Evolutionary conservation across 2,888 invertebrate species (phyloP).

Genomic region (Drosophila multiciliata): DNA sequence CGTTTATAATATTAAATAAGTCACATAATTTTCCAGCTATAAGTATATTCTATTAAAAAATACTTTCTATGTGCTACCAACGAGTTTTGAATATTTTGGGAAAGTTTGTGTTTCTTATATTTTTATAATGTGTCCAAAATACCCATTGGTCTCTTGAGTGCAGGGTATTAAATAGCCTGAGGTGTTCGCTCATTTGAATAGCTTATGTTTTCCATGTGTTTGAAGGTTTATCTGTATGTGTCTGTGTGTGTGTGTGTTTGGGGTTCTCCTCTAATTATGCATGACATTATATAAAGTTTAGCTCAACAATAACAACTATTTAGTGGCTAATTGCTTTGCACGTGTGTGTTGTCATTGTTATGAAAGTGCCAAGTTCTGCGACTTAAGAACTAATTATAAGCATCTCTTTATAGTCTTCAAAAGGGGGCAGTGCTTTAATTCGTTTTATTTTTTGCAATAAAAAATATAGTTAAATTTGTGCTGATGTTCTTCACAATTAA

Average conservation of each 20-base stretch:
- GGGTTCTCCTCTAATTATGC: conserved; percentile 64
- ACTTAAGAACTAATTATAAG: neutral
- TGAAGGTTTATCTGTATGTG: conserved; percentile 3
- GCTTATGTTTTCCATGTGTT: conserved; percentile 9
- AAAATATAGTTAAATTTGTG: neutral
- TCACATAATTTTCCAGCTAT: neutral
- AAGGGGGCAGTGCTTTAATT: neutral
- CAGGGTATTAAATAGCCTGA: conserved; percentile 44
- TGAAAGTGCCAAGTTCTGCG: neutral
- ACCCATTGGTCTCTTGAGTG: neutral
- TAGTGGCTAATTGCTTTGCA: conserved; percentile 69
- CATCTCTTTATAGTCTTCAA: neutral
- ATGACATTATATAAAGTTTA: conserved; percentile 77
- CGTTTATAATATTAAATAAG: neutral
- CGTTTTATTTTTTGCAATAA: neutral
- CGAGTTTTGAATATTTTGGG: neutral
- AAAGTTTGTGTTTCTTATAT: neutral
- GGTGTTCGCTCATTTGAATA: conserved; percentile 36
- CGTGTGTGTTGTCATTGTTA: conserved; percentile 1
- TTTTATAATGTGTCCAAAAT: neutral
- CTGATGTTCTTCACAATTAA: neutral
- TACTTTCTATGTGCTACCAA: neutral
- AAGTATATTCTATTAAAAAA: neutral
- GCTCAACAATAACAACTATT: conserved; percentile 79
- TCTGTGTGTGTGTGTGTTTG: conserved; percentile 13